phyloP scores from a whole-genome alignment of 2,888 invertebrate species.

The Zele albiditarsus region DNA sequence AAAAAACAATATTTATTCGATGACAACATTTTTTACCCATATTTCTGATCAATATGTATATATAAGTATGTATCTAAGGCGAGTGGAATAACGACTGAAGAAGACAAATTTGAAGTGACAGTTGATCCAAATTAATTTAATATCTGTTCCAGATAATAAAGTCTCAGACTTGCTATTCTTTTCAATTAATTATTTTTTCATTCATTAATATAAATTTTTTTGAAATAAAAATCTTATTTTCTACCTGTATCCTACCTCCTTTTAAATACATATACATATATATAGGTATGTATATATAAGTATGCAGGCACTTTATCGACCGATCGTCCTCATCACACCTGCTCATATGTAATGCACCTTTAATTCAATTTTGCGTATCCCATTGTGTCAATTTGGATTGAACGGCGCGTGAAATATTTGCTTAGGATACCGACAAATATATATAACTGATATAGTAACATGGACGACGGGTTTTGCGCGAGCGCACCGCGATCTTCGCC shows the following conservation, averaged over 20 bases:
- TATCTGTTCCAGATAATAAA: too few relatives aligned
- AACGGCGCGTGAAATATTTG: conserved; percentile 65
- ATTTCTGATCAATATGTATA: too few relatives aligned
- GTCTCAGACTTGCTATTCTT: too few relatives aligned
- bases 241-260: neutral
- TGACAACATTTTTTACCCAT: too few relatives aligned
- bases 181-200: too few relatives aligned
- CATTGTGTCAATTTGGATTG: conserved; percentile 65
- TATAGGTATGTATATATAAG: neutral
- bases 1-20: too few relatives aligned
- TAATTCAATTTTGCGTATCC: conserved; percentile 63
- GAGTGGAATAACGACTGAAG: too few relatives aligned
- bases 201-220: neutral
- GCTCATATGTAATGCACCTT: conserved; percentile 57
- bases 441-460: conserved; percentile 28
- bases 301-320: conserved; percentile 1
- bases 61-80: too few relatives aligned
- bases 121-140: too few relatives aligned
- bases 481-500: neutral
- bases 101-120: too few relatives aligned
- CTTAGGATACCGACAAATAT: conserved; percentile 57
- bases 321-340: conserved; percentile 7
- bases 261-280: neutral
- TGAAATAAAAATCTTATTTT: neutral
- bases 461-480: neutral